phyloP scores from a whole-genome alignment of 2,797 vertebrate genomes.

The Hypotaenidia philippensis region DNA sequence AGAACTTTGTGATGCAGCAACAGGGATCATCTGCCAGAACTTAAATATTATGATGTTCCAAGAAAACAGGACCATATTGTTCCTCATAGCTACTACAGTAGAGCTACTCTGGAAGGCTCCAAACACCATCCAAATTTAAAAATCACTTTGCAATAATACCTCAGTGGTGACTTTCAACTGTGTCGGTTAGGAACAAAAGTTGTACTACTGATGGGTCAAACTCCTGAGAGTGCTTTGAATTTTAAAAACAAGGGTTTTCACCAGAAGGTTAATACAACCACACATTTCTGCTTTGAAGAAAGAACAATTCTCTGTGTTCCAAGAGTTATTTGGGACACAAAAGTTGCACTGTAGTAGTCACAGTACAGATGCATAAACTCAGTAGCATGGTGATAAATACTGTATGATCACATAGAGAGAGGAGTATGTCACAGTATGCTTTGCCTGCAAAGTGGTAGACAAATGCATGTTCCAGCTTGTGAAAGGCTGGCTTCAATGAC shows the following conservation, averaged over 20 bases:
- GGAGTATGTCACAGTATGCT: neutral
- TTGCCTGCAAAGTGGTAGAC: neutral
- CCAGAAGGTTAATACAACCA: neutral
- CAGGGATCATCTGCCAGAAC: neutral
- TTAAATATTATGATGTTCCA: neutral
- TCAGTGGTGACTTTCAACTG: neutral
- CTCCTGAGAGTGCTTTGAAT: neutral
- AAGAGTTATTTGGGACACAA: neutral
- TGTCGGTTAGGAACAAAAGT: neutral
- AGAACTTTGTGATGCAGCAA: neutral
- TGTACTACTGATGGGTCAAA: neutral
- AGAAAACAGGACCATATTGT: neutral
- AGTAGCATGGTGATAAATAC: neutral
- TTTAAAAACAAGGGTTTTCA: neutral
- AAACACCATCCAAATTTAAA: neutral
- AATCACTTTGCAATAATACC: neutral
- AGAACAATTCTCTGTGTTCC: neutral
- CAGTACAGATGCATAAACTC: neutral
- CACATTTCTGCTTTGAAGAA: neutral
- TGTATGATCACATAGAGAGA: neutral
- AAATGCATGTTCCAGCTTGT: neutral
- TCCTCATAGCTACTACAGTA: neutral
- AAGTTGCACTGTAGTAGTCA: neutral
- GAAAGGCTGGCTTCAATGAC: neutral
- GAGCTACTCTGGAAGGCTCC: neutral